Percentiles rank a stretch among this genome's conserved stretches.
These are phyloP conservation scores for Hypothenemus hampei DNA, from an alignment of 1,140 invertebrate genomes.

Conservation along the genomic window DNA sequence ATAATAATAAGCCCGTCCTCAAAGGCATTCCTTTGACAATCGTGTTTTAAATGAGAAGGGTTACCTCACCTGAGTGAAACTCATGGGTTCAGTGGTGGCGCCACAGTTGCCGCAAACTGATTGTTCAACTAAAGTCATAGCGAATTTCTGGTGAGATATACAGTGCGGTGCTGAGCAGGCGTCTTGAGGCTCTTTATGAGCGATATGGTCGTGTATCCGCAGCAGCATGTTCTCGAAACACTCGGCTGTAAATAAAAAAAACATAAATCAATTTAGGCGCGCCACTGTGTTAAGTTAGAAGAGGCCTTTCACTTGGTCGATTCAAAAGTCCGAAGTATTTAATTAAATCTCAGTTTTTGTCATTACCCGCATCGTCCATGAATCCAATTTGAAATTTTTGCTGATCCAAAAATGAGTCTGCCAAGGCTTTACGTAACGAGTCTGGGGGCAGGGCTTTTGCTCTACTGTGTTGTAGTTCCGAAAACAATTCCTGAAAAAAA, in stretches of 20 bases:
- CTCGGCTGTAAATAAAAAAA: conserved; percentile 61
- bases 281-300: too few species aligned
- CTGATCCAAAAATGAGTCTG: conserved; percentile 82
- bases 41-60: background rate
- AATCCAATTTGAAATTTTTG: conserved; percentile 90
- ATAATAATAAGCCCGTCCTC: conserved; percentile 14
- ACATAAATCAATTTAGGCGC: background rate
- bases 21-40: background rate
- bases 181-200: conserved; percentile 68
- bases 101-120: conserved; percentile 87
- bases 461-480: conserved; percentile 91
- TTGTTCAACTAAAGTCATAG: conserved; percentile 93
- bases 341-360: too few species aligned
- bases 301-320: too few species aligned
- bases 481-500: conserved; percentile 83
- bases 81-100: conserved; percentile 88
- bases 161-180: conserved; percentile 85
- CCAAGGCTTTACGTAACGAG: conserved; percentile 79
- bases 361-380: conserved; percentile 79
- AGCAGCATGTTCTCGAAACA: conserved; percentile 94
- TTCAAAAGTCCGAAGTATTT: too few species aligned
- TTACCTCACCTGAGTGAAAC: conserved; percentile 90
- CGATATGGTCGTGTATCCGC: conserved; percentile 87
- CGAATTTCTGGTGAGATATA: conserved; percentile 91
- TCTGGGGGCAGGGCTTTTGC: conserved; percentile 88